Evolutionary conservation across 1,140 invertebrate species (phyloP), one percentile per base, ranked within the genome.

Genomic region (Mercenaria mercenaria): DNA sequence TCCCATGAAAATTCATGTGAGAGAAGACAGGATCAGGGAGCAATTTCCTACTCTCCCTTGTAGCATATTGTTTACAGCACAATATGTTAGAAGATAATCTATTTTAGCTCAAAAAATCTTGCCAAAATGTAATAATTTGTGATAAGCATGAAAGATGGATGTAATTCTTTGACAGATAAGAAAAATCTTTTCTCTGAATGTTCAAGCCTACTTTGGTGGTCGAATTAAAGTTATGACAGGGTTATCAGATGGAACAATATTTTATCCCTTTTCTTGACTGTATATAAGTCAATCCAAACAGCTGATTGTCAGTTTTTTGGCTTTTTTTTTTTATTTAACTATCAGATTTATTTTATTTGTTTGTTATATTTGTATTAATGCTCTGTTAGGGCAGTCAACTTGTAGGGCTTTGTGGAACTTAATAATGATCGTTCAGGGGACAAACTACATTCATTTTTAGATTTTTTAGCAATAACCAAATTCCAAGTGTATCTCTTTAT

Each of bases 41-140:
- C 47, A 47, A 77, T 50, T 77, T 77, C 74, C 50, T 29, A 50
- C 47, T 77, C 74, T 41, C 41, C 29, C 74, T 50, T 50, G 41
- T 77, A 50, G 3, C 43, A 50, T 77, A 77, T 77, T 77, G 74
- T 77, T 77, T 77, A 77, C 50, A 26, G 47, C 74, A 50, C 18
- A 50, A 77, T 41, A 41, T 52, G 41, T 77, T 77, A 13, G 47
- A 29, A 50, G 47, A 50, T 52, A 26, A 52, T 77, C 74, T 77
- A 77, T 47, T 77, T 72, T 69, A n/a, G 56, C 41, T 37, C 41
- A 20, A 72, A 69, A 67, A 84, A 72, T 32, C 20, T 20, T 77
- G 52, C 72, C 43, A 6, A 77, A 84, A 82, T 52, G 61, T 77
- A 90, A 59, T 87, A 81, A 80, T 87, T 90, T 43, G 50, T 50